Evolutionary conservation across 2,113 vertebrate genomes (phyloP), one percentile per base, ranked within the genome.

Genomic region (Labrus mixtus): DNA sequence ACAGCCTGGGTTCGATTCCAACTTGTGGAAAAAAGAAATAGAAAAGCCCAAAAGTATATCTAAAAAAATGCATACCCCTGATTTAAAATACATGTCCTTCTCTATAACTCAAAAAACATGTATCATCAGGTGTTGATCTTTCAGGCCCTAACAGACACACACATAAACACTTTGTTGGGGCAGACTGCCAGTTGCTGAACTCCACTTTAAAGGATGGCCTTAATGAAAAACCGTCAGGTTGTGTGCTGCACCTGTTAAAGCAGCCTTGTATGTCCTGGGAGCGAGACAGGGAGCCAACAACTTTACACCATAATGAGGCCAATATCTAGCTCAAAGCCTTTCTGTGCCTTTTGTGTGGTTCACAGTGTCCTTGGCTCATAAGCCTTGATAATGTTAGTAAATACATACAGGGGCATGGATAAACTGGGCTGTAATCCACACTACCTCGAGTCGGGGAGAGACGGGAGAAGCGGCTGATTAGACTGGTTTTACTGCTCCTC

Each of bases 401-500:
- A 93, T 87, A 88, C 84, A 85, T 83, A 86, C 17, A 83, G 66
- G 76, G 57, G 53, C 73, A 69, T 81, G 83, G 83, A 84, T 87
- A 87, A 84, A 85, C 73, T 70, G 59, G 74, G 79, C 78, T 83
- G 76, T 84, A 89, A 89, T 86, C 86, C 78, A 91, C 83, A 83
- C 68, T 64, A 68, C 62, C 65, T 83, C 41, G 45, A 79, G 73
- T 83, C 81, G 67, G 60, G 75, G 71, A 13, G 73, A 72, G 23
- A 58, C 37, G 58, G 50, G 43, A 65, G 57, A 85, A 89, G 81
- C 77, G 36, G 86, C 88, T 93, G 91, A 93, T 92, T 91, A 90
- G 71, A 88, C 83, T 79, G 85, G 79, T 90, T 93, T 91, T 88
- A 87, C 82, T 90, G 86, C 83, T 81, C 60, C 85, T 82, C 87